Percentiles rank a stretch among this genome's conserved stretches.
Evolutionary conservation across 2,113 vertebrate genomes (phyloP).

Genomic region (Cranoglanis bouderius): DNA sequence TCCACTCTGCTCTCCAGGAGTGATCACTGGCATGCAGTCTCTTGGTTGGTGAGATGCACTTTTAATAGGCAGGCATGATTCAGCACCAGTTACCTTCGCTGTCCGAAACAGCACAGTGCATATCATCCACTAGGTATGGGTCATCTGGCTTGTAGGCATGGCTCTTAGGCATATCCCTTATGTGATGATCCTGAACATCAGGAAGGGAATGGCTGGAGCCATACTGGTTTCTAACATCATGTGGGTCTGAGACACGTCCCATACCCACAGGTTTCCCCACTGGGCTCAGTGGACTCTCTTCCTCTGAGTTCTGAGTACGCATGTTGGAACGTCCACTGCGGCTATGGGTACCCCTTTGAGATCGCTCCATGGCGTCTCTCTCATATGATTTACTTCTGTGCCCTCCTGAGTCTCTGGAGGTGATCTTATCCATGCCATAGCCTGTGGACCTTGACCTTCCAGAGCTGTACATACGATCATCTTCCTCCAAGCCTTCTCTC

Average conservation of each 20-base stretch:
- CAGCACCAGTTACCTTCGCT: constrained; percentile 99
- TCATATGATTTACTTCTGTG: constrained; percentile 92
- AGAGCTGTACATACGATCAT: constrained; percentile 83
- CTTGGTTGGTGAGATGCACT: constrained; percentile 47
- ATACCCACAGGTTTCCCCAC: constrained; percentile 84
- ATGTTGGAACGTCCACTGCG: constrained; percentile 84
- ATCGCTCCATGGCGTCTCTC: constrained; percentile 84
- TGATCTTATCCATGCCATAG: constrained; percentile 88
- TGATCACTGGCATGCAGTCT: constrained; percentile 69
- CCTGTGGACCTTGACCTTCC: constrained; percentile 85
- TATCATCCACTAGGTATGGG: constrained; percentile 93
- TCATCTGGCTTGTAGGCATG: constrained; percentile 95
- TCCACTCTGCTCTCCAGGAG: constrained; percentile 49
- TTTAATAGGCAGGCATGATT: constrained; percentile 65
- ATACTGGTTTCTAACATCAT: constrained; percentile 90
- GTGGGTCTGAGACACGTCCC: constrained; percentile 78
- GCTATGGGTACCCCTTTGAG: constrained; percentile 81
- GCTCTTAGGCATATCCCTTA: constrained; percentile 91
- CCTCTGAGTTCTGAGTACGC: constrained; percentile 90
- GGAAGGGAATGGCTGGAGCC: constrained; percentile 98
- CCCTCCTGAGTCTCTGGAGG: constrained; percentile 80
- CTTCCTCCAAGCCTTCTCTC: constrained; percentile 85
- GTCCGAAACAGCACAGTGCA: constrained; percentile 98
- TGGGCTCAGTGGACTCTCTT: constrained; percentile 93
- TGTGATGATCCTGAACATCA: constrained; percentile 96